A percentile compares a stretch with the other conserved stretches of the same genome.
These are phyloP conservation scores for Melanostoma scalare DNA, from an alignment of 2,888 invertebrate species.

Conservation along the genomic window DNA sequence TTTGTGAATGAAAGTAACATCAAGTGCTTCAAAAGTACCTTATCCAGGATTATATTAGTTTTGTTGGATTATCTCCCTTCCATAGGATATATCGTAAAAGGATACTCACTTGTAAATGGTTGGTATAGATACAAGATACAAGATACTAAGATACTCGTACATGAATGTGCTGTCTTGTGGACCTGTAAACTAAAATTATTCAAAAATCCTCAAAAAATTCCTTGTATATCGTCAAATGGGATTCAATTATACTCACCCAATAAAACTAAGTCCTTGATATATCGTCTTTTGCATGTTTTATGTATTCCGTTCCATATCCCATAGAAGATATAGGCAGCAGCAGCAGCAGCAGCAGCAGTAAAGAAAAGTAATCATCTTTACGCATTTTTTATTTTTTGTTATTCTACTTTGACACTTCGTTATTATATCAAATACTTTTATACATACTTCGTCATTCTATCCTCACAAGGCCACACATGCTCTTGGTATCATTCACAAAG, in stretches of 20 bases:
- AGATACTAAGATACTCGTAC: constrained; percentile 20
- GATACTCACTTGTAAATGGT: constrained; percentile 66
- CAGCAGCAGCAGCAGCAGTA: neutral
- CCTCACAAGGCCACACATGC: constrained; percentile 32
- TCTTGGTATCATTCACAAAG: constrained; percentile 43
- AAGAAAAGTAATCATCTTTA: constrained; percentile 60
- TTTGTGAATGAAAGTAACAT: constrained; percentile 52
- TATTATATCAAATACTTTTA: constrained; percentile 59
- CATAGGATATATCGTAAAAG: constrained; percentile 59
- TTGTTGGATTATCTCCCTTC: constrained; percentile 60
- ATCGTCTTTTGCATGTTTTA: neutral
- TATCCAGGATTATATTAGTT: constrained; percentile 55
- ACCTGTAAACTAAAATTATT: constrained; percentile 48
- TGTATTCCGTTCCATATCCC: neutral
- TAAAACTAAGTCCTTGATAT: neutral
- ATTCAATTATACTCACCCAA: constrained; percentile 62
- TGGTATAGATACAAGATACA: constrained; percentile 48
- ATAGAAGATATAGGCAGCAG: neutral
- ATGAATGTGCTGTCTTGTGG: neutral
- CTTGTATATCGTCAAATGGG: constrained; percentile 21
- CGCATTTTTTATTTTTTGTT: constrained; percentile 59
- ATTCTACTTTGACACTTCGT: constrained; percentile 67
- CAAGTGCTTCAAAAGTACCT: constrained; percentile 52
- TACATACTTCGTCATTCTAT: constrained; percentile 11
- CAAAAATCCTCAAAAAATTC: constrained; percentile 29